These are phyloP conservation scores for Aspiorhynchus laticeps DNA, from an alignment of 2,113 vertebrate genomes.

Conservation along the genomic window DNA sequence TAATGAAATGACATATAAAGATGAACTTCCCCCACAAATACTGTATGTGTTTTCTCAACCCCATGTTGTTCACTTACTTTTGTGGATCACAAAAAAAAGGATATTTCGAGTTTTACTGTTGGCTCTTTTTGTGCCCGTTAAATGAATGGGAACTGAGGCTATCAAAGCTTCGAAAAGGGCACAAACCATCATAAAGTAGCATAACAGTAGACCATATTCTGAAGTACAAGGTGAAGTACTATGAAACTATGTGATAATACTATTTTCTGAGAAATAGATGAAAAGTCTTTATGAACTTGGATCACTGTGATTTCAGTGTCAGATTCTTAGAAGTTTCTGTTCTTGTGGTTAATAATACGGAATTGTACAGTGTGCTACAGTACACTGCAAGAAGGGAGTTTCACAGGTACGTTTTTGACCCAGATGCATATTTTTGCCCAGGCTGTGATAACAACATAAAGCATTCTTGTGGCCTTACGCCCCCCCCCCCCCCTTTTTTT, in stretches of 20 bases:
- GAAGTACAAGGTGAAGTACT: not conserved
- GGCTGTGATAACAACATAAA: constrained; percentile 3
- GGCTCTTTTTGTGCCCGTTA: not conserved
- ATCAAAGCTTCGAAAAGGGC: not conserved
- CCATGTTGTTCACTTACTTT: too few relatives aligned
- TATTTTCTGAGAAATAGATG: not conserved
- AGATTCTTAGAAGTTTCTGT: not conserved
- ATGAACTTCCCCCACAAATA: too few relatives aligned
- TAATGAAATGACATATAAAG: too few relatives aligned
- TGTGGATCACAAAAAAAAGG: not conserved
- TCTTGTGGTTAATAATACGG: not conserved
- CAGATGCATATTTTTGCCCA: constrained; percentile 2
- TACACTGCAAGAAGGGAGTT: not conserved
- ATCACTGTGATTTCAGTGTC: not conserved
- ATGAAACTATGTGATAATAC: not conserved
- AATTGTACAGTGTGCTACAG: not conserved
- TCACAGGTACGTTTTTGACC: not conserved
- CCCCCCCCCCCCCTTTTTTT: not conserved
- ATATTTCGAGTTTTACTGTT: not conserved
- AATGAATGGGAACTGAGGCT: not conserved
- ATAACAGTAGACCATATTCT: not conserved
- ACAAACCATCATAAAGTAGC: not conserved
- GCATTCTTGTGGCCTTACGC: not conserved
- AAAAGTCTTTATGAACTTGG: not conserved
- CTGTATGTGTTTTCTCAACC: too few relatives aligned